Percentiles rank a stretch among this genome's conserved stretches.
Evolutionary conservation across 2,888 invertebrate genomes (phyloP).

Genomic region (Adineta ricciae): DNA sequence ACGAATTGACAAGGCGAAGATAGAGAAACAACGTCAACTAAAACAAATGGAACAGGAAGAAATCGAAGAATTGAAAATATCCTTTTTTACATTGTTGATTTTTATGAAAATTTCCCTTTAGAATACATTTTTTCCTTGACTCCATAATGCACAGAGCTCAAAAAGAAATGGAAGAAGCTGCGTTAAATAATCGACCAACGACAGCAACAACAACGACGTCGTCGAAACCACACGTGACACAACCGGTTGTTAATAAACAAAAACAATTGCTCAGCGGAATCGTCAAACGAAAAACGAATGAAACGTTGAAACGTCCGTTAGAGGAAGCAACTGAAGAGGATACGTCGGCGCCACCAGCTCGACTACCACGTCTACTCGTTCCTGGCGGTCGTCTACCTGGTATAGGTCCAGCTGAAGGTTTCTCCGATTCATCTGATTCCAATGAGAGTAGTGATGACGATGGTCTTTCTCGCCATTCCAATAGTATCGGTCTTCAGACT

Average conservation of each 20-base stretch:
- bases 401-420: slow-evolving; percentile 24
- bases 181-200: not conserved
- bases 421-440: slow-evolving; percentile 28
- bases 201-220: not conserved
- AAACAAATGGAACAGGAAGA: slow-evolving; percentile 26
- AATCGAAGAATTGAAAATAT: slow-evolving; percentile 34
- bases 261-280: not conserved
- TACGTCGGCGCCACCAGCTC: not conserved
- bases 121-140: slow-evolving; percentile 25
- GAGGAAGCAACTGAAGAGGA: not conserved
- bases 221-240: not conserved
- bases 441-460: slow-evolving; percentile 11
- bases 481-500: not conserved
- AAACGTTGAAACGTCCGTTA: slow-evolving; percentile 19
- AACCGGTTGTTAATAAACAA: slow-evolving; percentile 25
- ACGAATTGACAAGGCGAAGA: slow-evolving; percentile 19
- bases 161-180: slow-evolving; percentile 19
- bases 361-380: not conserved
- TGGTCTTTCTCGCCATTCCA: not conserved
- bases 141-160: not conserved
- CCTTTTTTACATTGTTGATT: slow-evolving; percentile 12
- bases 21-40: slow-evolving; percentile 20
- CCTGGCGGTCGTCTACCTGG: slow-evolving; percentile 22
- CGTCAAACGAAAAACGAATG: not conserved
- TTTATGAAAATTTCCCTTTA: not conserved